These are phyloP conservation scores for Coptodon rendalli DNA, from an alignment of 2,113 vertebrate species.

Conservation along the genomic window DNA sequence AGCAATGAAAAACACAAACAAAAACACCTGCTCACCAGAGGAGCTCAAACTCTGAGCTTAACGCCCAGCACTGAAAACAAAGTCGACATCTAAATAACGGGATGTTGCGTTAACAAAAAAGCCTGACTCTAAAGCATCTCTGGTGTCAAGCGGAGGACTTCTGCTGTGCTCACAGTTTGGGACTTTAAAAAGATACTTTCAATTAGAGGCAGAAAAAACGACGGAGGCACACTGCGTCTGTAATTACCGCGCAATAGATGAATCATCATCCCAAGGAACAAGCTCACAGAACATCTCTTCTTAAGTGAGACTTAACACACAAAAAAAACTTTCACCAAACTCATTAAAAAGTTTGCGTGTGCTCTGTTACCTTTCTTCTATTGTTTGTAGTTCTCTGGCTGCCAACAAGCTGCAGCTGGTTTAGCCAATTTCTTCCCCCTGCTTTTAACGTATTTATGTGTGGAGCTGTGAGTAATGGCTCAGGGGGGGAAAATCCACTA, in stretches of 20 bases:
- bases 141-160: background rate
- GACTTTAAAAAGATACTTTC: constrained; percentile 27
- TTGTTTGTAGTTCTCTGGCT: background rate
- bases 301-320: constrained; percentile 1
- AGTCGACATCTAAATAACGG: background rate
- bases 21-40: background rate
- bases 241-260: constrained; percentile 17
- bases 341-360: constrained; percentile 29
- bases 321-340: background rate
- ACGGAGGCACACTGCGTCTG: background rate
- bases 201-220: constrained; percentile 3
- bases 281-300: background rate
- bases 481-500: background rate
- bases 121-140: background rate
- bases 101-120: background rate
- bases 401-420: background rate
- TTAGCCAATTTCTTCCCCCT: background rate
- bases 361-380: background rate
- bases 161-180: constrained; percentile 19
- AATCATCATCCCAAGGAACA: background rate
- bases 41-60: background rate
- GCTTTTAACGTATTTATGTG: background rate
- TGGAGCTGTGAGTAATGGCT: constrained; percentile 15
- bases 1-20: background rate
- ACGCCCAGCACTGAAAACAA: background rate